Conservation (phyloP, 2,113 vertebrate species). For the Hiodon tergisus region DNA sequence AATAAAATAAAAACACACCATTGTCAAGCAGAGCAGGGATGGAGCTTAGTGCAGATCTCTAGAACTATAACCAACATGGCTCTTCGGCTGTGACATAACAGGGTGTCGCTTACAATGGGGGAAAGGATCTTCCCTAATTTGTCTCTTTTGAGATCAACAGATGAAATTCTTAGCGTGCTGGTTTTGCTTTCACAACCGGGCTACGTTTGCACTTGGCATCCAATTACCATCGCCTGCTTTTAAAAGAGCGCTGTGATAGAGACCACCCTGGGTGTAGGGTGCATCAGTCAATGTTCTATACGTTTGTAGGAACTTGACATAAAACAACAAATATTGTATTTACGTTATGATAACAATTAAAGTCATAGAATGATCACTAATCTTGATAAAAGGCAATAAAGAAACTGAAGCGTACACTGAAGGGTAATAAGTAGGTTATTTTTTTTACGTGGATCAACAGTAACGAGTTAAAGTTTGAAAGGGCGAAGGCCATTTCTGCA, state of each 20-base stretch:
- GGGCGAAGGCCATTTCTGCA: neutral
- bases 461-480: neutral
- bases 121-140: neutral
- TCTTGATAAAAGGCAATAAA: neutral
- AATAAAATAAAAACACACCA: neutral
- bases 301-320: too few relatives aligned
- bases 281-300: too few relatives aligned
- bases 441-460: neutral
- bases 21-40: neutral
- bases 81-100: neutral
- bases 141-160: neutral
- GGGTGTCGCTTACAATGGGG: neutral
- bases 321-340: too few relatives aligned
- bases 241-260: too few relatives aligned
- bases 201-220: neutral
- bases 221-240: too few relatives aligned
- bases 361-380: neutral
- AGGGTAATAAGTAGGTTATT: neutral
- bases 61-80: neutral
- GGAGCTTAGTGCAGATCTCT: slow-evolving; percentile 11
- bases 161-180: neutral
- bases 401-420: neutral
- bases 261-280: too few relatives aligned
- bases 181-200: neutral
- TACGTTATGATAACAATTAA: neutral